Base-by-base conservation (phyloP, 37 sponge, comb jelly and placozoan genomes). In the Theonella swinhoei region DNA sequence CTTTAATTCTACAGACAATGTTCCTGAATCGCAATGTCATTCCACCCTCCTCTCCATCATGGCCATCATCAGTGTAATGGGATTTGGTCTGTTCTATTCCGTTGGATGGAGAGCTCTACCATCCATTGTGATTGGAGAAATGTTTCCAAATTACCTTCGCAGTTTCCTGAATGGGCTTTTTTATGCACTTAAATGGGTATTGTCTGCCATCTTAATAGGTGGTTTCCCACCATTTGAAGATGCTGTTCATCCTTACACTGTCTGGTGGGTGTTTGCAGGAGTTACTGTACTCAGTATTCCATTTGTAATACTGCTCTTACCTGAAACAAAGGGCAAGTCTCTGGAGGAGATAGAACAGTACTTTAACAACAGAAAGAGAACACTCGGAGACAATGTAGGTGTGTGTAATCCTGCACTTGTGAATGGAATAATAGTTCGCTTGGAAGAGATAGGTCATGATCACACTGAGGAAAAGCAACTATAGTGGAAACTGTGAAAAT, bases 321-420 rank as follows among this genome's bases (percentile, higher is more conserved):
- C 92, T 22, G 96, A 96, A 60, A 96, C 96, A 60, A 96, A 93
- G 67, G 90, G 94, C 35, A 90, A 88, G 64, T 74, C 78, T 28
- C 72, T 96, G 34, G 89, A 96, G 36, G 89, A 92, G 58, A 89
- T 96, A 65, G 90, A 93, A 73, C 39, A 69, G 20, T 59, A 38
- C 32, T 85, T 85, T 41, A 58, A 36, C n/a, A n/a, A n/a, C n/a
- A n/a, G n/a, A n/a, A n/a, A n/a, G n/a, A n/a, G n/a, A n/a, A n/a
- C n/a, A n/a, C n/a, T n/a, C n/a, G n/a, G n/a, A n/a, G n/a, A n/a
- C n/a, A n/a, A n/a, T n/a, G n/a, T n/a, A n/a, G n/a, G n/a, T n/a
- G n/a, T n/a, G n/a, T n/a, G n/a, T n/a, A n/a, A n/a, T n/a, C n/a
- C n/a, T n/a, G n/a, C n/a, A n/a, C n/a, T n/a, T n/a, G n/a, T n/a